Percentiles rank a stretch among this genome's conserved stretches.
These are phyloP conservation scores for Pheosia gnoma DNA, from an alignment of 2,888 invertebrate genomes.

Conservation along the genomic window DNA sequence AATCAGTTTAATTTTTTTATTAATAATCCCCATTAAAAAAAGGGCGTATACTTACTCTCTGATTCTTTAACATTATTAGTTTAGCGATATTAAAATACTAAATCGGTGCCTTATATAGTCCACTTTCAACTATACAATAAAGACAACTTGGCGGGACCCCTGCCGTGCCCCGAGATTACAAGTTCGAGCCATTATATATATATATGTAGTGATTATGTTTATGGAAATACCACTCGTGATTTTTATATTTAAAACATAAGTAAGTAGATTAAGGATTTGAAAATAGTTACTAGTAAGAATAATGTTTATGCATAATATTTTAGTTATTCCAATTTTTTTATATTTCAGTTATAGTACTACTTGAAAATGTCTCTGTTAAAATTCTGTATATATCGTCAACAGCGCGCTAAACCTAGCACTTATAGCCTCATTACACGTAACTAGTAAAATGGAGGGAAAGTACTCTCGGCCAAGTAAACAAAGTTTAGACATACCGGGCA, in stretches of 20 bases:
- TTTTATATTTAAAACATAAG: not conserved
- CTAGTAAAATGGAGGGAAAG: too few species aligned
- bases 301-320: not conserved
- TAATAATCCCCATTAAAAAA: too few species aligned
- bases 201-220: slow-evolving; percentile 19
- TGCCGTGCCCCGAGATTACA: slow-evolving; percentile 20
- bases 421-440: too few species aligned
- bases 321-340: too few species aligned
- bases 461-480: too few species aligned
- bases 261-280: not conserved
- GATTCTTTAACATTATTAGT: not conserved
- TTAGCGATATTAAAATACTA: slow-evolving; percentile 34
- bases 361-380: too few species aligned
- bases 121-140: slow-evolving; percentile 30
- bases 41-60: not conserved
- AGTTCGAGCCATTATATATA: slow-evolving; percentile 43
- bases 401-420: too few species aligned
- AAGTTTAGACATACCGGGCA: too few species aligned
- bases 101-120: slow-evolving; percentile 63
- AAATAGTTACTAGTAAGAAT: not conserved
- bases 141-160: slow-evolving; percentile 17
- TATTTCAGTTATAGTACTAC: too few species aligned
- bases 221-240: slow-evolving; percentile 9
- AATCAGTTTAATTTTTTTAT: too few species aligned
- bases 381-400: too few species aligned